Conservation (phyloP, 2,113 vertebrate species). For the Psammodynastes pulverulentus region DNA sequence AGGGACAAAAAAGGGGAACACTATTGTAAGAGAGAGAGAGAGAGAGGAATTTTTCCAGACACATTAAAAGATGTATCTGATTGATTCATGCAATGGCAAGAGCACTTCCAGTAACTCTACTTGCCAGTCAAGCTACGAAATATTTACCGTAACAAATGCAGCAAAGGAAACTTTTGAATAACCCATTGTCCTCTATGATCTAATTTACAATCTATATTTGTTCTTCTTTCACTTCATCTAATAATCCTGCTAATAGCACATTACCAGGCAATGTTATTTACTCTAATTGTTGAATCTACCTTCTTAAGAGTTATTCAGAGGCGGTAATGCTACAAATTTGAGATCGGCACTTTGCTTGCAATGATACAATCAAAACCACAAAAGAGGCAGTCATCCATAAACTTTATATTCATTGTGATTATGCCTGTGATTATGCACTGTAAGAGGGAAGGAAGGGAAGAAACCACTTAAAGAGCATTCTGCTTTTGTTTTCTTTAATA, state of each 20-base stretch:
- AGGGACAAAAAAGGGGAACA: not conserved
- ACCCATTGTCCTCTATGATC: constrained; percentile 2
- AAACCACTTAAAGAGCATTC: not conserved
- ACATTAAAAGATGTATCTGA: not conserved
- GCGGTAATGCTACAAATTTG: constrained; percentile 13
- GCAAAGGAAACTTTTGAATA: not conserved
- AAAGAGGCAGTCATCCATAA: constrained; percentile 19
- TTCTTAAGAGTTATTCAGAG: constrained; percentile 44
- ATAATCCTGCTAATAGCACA: constrained; percentile 44
- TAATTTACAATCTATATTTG: constrained; percentile 29
- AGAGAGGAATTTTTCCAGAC: not conserved
- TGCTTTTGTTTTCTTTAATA: not conserved
- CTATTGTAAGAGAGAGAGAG: not conserved
- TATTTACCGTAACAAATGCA: constrained; percentile 7
- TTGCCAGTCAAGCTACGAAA: not conserved
- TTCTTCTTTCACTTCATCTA: constrained; percentile 10
- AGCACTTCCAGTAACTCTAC: not conserved
- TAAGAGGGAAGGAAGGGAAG: too few relatives aligned
- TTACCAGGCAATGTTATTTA: constrained; percentile 37
- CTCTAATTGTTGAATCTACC: constrained; percentile 44
- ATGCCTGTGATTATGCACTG: not conserved
- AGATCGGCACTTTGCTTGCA: constrained; percentile 43
- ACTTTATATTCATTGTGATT: constrained; percentile 22
- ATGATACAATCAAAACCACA: constrained; percentile 21
- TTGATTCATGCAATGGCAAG: not conserved